Evolutionary conservation across 2,797 vertebrate genomes (phyloP).

Genomic region (Enteromius radiatus): DNA sequence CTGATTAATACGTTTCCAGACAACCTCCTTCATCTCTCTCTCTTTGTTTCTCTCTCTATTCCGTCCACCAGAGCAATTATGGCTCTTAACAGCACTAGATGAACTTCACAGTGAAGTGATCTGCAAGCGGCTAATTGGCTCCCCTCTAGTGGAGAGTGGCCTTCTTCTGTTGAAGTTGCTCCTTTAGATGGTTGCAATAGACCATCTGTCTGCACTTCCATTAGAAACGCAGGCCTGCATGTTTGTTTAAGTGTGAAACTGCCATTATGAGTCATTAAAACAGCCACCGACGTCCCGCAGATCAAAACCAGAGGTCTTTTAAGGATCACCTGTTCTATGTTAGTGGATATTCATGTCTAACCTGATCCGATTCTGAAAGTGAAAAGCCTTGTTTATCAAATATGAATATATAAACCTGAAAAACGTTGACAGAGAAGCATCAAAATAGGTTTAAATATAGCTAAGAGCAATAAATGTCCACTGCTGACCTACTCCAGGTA

Average conservation of each 20-base stretch:
- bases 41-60: slow-evolving; percentile 32
- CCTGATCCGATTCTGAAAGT: neutral
- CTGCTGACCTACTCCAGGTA: neutral
- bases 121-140: slow-evolving; percentile 59
- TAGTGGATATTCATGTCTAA: neutral
- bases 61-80: slow-evolving; percentile 67
- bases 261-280: slow-evolving; percentile 40
- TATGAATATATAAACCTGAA: neutral
- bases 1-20: slow-evolving; percentile 49
- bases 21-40: slow-evolving; percentile 25
- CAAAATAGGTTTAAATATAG: neutral
- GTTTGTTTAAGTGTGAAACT: slow-evolving; percentile 22
- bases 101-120: slow-evolving; percentile 56
- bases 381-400: neutral
- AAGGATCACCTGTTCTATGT: slow-evolving; percentile 9
- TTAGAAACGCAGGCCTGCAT: slow-evolving; percentile 10
- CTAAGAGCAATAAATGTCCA: neutral
- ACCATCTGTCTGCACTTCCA: slow-evolving; percentile 35
- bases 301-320: slow-evolving; percentile 29
- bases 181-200: slow-evolving; percentile 49
- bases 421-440: neutral
- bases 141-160: slow-evolving; percentile 52
- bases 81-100: slow-evolving; percentile 65
- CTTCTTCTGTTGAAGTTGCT: slow-evolving; percentile 51
- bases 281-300: neutral